These are phyloP conservation scores for Agriotes lineatus DNA, from an alignment of 2,888 invertebrate genomes.

Conservation along the genomic window DNA sequence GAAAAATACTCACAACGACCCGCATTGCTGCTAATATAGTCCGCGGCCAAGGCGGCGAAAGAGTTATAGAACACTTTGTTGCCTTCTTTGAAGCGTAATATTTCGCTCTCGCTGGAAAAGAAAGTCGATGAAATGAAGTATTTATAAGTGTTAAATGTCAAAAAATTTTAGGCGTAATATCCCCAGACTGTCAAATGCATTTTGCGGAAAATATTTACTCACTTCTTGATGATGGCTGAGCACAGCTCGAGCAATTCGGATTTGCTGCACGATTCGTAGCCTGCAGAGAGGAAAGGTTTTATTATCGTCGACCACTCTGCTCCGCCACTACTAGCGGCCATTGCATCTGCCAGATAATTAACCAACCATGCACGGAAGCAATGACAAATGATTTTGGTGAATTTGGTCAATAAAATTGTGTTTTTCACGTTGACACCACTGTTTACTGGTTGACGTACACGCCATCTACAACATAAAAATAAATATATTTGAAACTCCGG, in stretches of 20 bases:
- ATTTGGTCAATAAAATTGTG: constrained; percentile 17
- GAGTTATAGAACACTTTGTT: constrained; percentile 90
- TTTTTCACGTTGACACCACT: constrained; percentile 25
- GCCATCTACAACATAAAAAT: background rate
- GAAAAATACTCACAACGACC: constrained; percentile 75
- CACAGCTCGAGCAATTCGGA: constrained; percentile 87
- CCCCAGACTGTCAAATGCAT: constrained; percentile 32
- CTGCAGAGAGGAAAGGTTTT: constrained; percentile 88
- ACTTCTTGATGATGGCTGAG: constrained; percentile 89
- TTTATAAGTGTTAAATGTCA: constrained; percentile 29
- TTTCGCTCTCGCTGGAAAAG: constrained; percentile 84
- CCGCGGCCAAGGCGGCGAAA: constrained; percentile 87
- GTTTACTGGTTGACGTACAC: background rate
- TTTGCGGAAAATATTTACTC: constrained; percentile 56
- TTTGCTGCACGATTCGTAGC: constrained; percentile 86
- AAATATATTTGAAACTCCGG: too few species aligned
- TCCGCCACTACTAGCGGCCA: constrained; percentile 91
- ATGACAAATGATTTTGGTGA: constrained; percentile 41
- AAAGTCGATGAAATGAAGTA: constrained; percentile 44
- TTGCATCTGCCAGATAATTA: constrained; percentile 65
- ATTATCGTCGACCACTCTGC: constrained; percentile 91
- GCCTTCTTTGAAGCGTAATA: constrained; percentile 85
- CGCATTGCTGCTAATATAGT: constrained; percentile 84
- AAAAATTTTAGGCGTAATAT: constrained; percentile 29
- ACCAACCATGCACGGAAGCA: constrained; percentile 36